phyloP scores from a whole-genome alignment of 2,888 invertebrate genomes.

The Cerceris ruficornis region DNA sequence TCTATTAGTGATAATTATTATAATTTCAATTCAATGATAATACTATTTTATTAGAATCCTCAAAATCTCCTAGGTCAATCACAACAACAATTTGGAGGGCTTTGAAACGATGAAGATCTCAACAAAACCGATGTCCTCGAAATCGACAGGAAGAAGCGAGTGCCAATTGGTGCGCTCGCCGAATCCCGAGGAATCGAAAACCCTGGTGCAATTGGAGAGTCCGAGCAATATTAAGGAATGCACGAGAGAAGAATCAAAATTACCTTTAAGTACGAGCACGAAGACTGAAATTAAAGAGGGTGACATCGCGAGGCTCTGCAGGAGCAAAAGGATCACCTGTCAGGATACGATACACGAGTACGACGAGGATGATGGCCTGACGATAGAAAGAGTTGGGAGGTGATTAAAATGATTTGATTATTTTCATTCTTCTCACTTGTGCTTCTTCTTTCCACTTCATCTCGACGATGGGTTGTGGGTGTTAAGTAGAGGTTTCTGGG shows the following conservation, averaged over 20 bases:
- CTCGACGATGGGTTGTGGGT: too few species aligned
- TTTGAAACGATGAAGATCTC: slow-evolving; percentile 79
- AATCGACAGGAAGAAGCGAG: slow-evolving; percentile 69
- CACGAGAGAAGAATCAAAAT: slow-evolving; percentile 71
- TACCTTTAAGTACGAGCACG: slow-evolving; percentile 69
- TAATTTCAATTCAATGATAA: too few species aligned
- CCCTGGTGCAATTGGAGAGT: slow-evolving; percentile 33
- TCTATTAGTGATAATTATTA: too few species aligned
- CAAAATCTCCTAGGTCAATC: slow-evolving; percentile 67
- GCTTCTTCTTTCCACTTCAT: neutral
- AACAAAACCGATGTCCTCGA: slow-evolving; percentile 73
- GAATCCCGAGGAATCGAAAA: slow-evolving; percentile 55
- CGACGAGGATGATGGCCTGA: slow-evolving; percentile 76
- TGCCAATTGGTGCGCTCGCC: slow-evolving; percentile 70
- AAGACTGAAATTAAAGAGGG: slow-evolving; percentile 71
- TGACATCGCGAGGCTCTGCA: slow-evolving; percentile 68
- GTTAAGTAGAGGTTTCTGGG: too few species aligned
- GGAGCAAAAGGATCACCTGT: slow-evolving; percentile 72
- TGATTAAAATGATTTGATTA: slow-evolving; percentile 40
- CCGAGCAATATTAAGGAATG: slow-evolving; percentile 45
- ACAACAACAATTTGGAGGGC: slow-evolving; percentile 74
- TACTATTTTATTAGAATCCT: neutral
- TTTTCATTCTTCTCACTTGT: neutral
- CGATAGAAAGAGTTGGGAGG: slow-evolving; percentile 78
- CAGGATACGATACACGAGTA: slow-evolving; percentile 75